These are phyloP conservation scores for Spisula solida DNA, from an alignment of 2,888 invertebrate genomes.

Conservation along the genomic window DNA sequence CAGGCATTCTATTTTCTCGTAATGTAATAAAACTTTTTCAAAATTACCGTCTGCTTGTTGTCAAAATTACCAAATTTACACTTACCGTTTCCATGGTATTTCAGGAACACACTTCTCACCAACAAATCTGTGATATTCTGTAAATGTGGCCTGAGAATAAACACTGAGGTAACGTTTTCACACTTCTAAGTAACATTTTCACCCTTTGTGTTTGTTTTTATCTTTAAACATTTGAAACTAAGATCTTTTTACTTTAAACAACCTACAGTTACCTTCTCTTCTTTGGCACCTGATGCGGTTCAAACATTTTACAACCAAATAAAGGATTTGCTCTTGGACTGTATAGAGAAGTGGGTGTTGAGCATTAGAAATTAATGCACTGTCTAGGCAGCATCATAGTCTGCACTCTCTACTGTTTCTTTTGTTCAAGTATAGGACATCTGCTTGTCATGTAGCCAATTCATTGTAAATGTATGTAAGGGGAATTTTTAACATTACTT, in stretches of 20 bases:
- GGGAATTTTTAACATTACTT: not conserved
- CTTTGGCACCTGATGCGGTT: not conserved
- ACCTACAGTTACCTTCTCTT: not conserved
- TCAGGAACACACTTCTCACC: slow-evolving; percentile 73
- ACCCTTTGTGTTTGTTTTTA: not conserved
- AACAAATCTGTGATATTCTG: slow-evolving; percentile 84
- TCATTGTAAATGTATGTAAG: not conserved
- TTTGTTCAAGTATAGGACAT: not conserved
- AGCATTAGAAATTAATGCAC: not conserved
- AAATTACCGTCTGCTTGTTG: too few relatives aligned
- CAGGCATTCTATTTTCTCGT: too few relatives aligned
- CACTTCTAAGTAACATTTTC: not conserved
- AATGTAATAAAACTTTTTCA: too few relatives aligned
- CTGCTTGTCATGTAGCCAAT: not conserved
- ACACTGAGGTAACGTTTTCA: slow-evolving; percentile 79
- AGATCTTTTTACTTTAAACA: not conserved
- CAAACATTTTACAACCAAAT: not conserved
- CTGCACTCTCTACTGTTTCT: not conserved
- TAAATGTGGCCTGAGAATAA: slow-evolving; percentile 80
- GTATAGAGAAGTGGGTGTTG: not conserved
- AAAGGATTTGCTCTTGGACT: not conserved
- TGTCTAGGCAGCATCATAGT: not conserved
- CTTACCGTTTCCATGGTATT: too few relatives aligned
- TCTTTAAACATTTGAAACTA: not conserved
- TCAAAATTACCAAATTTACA: not conserved